phyloP scores from a whole-genome alignment of 2,113 vertebrate genomes.

The Sebastes schlegelii region DNA sequence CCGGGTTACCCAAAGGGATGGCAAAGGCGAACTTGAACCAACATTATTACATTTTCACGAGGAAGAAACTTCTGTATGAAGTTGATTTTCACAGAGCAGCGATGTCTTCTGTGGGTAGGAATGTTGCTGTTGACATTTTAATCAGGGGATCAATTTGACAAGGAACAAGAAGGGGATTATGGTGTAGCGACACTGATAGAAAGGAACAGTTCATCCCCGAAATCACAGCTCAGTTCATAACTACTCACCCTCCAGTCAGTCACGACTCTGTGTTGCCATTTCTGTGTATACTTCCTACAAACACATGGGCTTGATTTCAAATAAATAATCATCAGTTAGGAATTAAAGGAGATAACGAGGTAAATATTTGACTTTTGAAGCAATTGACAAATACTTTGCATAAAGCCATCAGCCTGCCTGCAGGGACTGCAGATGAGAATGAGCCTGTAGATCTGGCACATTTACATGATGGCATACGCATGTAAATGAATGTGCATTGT shows the following conservation, averaged over 20 bases:
- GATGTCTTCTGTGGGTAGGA: not conserved
- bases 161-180: slow-evolving; percentile 12
- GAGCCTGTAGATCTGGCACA: no score
- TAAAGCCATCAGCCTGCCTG: not conserved
- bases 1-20: not conserved
- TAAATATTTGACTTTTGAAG: not conserved
- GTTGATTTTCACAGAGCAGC: slow-evolving; percentile 7
- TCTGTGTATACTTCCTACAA: not conserved
- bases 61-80: not conserved
- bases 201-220: slow-evolving; percentile 12
- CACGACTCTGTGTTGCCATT: not conserved
- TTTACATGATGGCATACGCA: no score
- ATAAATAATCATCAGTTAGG: not conserved
- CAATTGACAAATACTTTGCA: not conserved
- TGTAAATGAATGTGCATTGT: no score
- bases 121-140: slow-evolving; percentile 16
- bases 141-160: slow-evolving; percentile 16
- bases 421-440: no score
- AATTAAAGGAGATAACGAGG: not conserved
- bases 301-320: not conserved
- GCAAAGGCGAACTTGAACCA: not conserved
- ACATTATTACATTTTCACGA: not conserved
- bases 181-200: not conserved
- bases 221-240: slow-evolving; percentile 6
- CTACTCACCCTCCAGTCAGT: not conserved